Base-by-base conservation (phyloP, 1,140 invertebrate species). In the Drosophila mayri region DNA sequence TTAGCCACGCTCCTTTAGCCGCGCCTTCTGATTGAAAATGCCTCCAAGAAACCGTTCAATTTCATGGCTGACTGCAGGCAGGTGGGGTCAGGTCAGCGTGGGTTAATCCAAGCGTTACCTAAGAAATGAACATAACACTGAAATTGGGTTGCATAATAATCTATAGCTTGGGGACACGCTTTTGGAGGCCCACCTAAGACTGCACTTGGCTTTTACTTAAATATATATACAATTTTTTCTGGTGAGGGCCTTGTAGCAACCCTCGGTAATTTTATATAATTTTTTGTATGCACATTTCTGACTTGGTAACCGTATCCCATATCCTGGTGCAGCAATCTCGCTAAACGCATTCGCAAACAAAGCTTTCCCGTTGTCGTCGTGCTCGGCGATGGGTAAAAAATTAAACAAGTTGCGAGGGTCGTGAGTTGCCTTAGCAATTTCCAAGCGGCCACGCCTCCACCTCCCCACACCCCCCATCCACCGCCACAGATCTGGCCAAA, bases 281-380 rank as follows among this genome's bases (percentile, higher is more conserved):
- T 16, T 18, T 25, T 32, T 65, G 50, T 57, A 20, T 30, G 30
- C 71, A 55, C 63, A 54, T 59, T 61, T 35, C 49, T 18, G 37
- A 46, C 62, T 64, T 52, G n/a, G n/a, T 28, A 54, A 38, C 38
- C 57, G 41, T 55, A 72, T 62, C 30, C 40, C 62, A 58, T 74
- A 81, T 86, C 81, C 61, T 16, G 59, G 25, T 18, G 37, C 46
- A 32, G 38, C 71, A 82, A 86, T 86, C 83, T 87, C 62, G 28
- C 79, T 82, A 86, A 86, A 81, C 82, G 68, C 65, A 81, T 86
- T 85, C 20, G 71, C 71, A 88, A 79, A 88, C 78, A 85, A 78
- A 81, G 68, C 63, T 54, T 52, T 46, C 54, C 57, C 67, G 37
- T 68, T 66, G 60, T 76, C 61, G 54, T 49, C 62, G 60, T 57